Evolutionary conservation across 2,888 invertebrate species (phyloP).

Genomic region (Tethea ocularis): DNA sequence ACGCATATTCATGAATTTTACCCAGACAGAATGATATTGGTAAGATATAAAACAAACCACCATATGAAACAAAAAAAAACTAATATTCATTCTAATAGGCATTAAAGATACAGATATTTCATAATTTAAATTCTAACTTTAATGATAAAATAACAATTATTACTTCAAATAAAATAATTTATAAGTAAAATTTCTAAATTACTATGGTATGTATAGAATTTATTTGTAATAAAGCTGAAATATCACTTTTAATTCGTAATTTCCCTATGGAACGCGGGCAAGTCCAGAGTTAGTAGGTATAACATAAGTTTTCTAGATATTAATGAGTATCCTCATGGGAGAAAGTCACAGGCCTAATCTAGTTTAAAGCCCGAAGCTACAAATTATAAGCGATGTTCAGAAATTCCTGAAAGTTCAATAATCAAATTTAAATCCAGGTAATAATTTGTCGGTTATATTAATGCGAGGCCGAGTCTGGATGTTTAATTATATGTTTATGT

Average conservation of each 20-base stretch:
- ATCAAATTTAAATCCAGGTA: not conserved
- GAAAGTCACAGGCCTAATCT: conserved; percentile 17
- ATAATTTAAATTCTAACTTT: no score
- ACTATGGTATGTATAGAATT: no score
- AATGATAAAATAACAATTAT: no score
- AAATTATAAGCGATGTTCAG: not conserved
- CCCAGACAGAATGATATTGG: conserved; percentile 52
- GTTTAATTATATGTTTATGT: conserved; percentile 25
- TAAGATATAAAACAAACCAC: conserved; percentile 32
- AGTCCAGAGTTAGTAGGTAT: no score
- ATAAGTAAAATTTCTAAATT: no score
- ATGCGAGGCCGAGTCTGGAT: not conserved
- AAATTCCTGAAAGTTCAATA: not conserved
- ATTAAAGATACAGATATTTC: no score
- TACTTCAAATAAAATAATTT: no score
- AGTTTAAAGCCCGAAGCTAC: not conserved
- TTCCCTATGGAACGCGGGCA: no score
- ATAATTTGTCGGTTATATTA: not conserved
- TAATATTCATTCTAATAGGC: no score
- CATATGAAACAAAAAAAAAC: no score
- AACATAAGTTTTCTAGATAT: not conserved
- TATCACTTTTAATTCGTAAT: no score
- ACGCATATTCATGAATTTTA: conserved; percentile 60
- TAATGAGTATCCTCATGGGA: conserved; percentile 7
- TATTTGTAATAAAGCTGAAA: no score